Base-by-base conservation (phyloP, 2,797 vertebrate genomes). In the Molossus alvarezi region DNA sequence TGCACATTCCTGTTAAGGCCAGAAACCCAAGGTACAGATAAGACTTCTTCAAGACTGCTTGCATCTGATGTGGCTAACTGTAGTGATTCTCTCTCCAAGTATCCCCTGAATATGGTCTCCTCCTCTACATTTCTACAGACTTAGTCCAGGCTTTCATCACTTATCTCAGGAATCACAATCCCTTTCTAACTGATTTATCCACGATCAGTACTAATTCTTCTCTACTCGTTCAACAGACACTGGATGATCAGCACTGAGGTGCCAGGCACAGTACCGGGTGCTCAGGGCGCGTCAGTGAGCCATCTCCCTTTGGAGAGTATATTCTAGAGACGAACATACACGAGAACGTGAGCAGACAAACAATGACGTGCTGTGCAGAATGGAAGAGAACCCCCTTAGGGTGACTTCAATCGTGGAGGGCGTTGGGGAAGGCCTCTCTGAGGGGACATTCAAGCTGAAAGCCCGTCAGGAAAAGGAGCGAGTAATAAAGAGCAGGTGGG, bases 131-230 rank as follows among this genome's bases (percentile, higher is more conserved):
- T 71, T 88, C 79, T 90, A n/a, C 12, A 75, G 57, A 41, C 29
- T 85, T 93, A 64, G 48, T 76, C 83, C 64, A 84, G 67, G 73
- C 17, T 72, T 75, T 76, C 3, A 6, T 33, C 27, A 71, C 27
- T 79, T 58, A 86, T 25, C 18, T 75, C 65, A 86, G 60, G 2
- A n/a, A 73, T 51, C 13, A 57, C 8, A 51, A 33, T 14, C 10
- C 37, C 33, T 76, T 93, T 86, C 72, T 62, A 55, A 48, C 11
- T 96, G 27, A 82, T 73, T 21, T 48, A 92, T 17, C 37, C 18
- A 55, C 33, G 60, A 85, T 60, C 37, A n/a, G 29, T 48, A 67
- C 29, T 33, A 64, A 62, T 76, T 94, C 37, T 41, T 27, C 53
- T 6, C 9, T 45, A 75, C 71, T 80, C 67, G 60, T 15, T 73